These are phyloP conservation scores for Chymomyza caudatula DNA, from an alignment of 2,888 invertebrate species.

Conservation along the genomic window DNA sequence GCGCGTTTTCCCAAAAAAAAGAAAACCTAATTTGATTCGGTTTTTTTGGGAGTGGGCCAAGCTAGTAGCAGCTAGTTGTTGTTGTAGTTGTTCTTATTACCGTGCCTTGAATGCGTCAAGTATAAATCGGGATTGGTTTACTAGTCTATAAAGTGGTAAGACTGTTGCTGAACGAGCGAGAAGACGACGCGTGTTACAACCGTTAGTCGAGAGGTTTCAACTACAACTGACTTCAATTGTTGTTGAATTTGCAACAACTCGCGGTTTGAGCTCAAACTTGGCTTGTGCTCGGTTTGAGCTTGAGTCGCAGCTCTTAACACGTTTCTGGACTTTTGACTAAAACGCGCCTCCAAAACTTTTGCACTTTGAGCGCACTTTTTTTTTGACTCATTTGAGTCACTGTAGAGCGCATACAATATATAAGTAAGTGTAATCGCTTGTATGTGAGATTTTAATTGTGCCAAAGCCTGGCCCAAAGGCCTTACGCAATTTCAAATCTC, in stretches of 20 bases:
- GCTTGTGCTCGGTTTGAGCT: conserved; percentile 15
- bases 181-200: conserved; percentile 23
- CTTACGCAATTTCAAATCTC: conserved; percentile 54
- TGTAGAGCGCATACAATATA: conserved; percentile 31
- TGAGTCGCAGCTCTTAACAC: conserved; percentile 37
- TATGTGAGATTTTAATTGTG: background rate
- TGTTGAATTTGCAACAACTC: conserved; percentile 47
- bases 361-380: background rate
- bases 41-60: conserved; percentile 1
- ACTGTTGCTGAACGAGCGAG: background rate
- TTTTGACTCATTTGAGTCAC: background rate
- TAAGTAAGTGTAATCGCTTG: conserved; percentile 30
- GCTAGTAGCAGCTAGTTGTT: background rate
- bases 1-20: background rate
- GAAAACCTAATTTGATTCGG: background rate
- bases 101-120: background rate
- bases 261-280: conserved; percentile 36
- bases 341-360: conserved; percentile 65
- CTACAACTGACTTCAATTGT: conserved; percentile 65
- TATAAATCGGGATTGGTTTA: background rate
- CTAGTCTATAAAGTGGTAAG: background rate
- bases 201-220: conserved; percentile 52
- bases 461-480: conserved; percentile 47
- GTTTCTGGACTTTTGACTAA: conserved; percentile 35
- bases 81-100: background rate